A percentile compares a stretch with the other conserved stretches of the same genome.
Evolutionary conservation across 2,113 vertebrate genomes (phyloP).

Genomic region (Nestor notabilis): DNA sequence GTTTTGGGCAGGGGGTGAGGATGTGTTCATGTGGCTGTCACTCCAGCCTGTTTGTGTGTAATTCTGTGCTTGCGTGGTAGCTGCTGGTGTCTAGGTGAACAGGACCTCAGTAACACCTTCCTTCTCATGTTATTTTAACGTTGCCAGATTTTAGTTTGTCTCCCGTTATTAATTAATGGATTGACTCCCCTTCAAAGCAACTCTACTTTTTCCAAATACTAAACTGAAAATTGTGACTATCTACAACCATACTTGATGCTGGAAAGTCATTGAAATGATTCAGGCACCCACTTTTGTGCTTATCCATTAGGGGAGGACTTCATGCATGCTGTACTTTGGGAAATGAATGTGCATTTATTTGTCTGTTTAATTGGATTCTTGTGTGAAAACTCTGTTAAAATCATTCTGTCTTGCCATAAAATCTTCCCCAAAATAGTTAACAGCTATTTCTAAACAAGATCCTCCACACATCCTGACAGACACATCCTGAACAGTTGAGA

Average conservation of each 20-base stretch:
- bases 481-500: neutral
- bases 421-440: neutral
- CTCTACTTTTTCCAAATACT: neutral
- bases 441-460: neutral
- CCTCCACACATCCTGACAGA: neutral
- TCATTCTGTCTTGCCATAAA: neutral
- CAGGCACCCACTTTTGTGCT: neutral
- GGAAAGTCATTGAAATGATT: neutral
- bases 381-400: neutral
- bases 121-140: neutral
- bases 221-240: neutral
- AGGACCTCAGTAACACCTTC: neutral
- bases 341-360: neutral
- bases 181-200: neutral
- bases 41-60: neutral
- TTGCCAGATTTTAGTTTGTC: neutral
- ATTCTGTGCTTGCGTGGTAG: neutral
- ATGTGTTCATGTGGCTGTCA: accelerated
- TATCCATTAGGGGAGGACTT: neutral
- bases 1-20: neutral
- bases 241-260: neutral
- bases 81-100: neutral
- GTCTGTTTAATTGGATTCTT: neutral
- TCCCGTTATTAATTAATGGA: neutral
- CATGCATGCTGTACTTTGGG: neutral